Base-by-base conservation (phyloP, 2,113 vertebrate species). In the Cichladusa arquata region DNA sequence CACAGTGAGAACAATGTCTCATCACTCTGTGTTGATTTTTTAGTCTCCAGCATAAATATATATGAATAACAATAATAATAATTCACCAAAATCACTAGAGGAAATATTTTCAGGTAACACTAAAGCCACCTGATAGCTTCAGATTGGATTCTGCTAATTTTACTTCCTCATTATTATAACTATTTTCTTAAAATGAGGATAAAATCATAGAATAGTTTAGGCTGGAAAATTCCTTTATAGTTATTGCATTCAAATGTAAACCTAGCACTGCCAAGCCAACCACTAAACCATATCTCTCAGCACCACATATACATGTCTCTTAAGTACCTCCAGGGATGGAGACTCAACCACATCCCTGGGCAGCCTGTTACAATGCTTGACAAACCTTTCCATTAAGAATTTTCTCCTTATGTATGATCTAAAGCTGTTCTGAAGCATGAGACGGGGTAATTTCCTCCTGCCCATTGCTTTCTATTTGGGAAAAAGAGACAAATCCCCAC, bases 51-150 rank as follows among this genome's bases (percentile, higher is more conserved):
- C 6, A 61, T 53, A 56, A 56, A 45, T 42, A 83, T 18, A 38
- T 25, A 60, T 51, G 4, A 36, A 36, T 45, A 65, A 44, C 2
- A 50, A 26, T 13, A 64, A 40, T 12, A 70, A 33, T 11, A 69
- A 34, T 70, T 86, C 47, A 92, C 22, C 6, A 36, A 71, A 71
- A 92, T 48, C 5, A 47, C 8, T 23, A 25, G 20, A 97, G 94
- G 62, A 89, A 97, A 92, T 95, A 73, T 81, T 94, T 97, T 36
- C 72, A 65, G 51, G 83, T 72, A 80, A 89, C 31, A 60, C 14
- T 91, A 73, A 44, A 51, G 57, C 54, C 65, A 93, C 19, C 42
- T 71, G 56, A 65, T 79, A 82, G 23, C 74, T 92, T 93, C 24
- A 88, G 64, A 78, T 53, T 28, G 44, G 74, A 90, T 83, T 88